Evolutionary conservation across 2,113 vertebrate genomes (phyloP).

Genomic region (Anthoscopus minutus): DNA sequence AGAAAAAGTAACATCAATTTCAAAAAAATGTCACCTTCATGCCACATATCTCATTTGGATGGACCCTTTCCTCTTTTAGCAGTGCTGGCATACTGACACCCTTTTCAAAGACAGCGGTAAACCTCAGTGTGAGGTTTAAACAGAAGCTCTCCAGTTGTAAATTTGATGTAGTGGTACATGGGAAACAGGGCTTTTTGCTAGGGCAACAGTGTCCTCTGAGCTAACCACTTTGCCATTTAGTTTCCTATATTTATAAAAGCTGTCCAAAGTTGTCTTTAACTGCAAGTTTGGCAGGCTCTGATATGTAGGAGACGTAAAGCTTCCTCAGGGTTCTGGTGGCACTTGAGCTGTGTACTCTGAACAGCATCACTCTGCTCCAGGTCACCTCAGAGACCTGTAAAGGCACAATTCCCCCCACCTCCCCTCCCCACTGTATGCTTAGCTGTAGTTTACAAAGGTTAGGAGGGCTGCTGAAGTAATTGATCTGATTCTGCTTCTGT

Average conservation of each 20-base stretch:
- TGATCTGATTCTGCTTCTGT: neutral
- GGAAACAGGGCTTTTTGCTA: neutral
- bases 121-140: neutral
- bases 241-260: neutral
- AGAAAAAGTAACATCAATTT: neutral
- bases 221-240: neutral
- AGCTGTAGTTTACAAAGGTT: neutral
- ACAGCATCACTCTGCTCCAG: neutral
- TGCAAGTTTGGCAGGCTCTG: neutral
- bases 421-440: neutral
- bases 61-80: neutral
- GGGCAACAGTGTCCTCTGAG: neutral
- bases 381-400: neutral
- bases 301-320: neutral
- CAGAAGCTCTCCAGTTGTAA: neutral
- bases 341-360: neutral
- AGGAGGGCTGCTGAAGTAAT: neutral
- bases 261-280: neutral
- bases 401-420: neutral
- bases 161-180: neutral
- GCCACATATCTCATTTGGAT: neutral
- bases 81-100: neutral
- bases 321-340: neutral
- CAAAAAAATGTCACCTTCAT: neutral
- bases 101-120: neutral